Conservation (phyloP, 2,888 invertebrate genomes). For the Lordiphosa fenestrarum region DNA sequence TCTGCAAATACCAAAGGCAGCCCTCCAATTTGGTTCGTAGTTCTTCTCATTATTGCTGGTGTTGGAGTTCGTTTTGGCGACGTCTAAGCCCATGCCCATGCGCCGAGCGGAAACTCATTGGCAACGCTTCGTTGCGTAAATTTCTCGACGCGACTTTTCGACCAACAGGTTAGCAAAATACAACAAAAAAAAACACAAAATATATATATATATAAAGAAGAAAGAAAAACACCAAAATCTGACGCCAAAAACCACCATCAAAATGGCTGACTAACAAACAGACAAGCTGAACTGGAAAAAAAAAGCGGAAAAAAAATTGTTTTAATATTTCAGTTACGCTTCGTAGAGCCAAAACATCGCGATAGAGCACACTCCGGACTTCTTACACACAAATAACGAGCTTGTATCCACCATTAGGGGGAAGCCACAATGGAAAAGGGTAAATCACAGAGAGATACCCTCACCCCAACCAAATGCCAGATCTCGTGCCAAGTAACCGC, state of each 20-base stretch:
- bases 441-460: constrained; percentile 61
- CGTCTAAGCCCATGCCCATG: constrained; percentile 60
- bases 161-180: constrained; percentile 60
- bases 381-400: constrained; percentile 51
- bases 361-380: constrained; percentile 67
- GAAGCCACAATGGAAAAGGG: constrained; percentile 45
- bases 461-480: constrained; percentile 35
- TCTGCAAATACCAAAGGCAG: no score
- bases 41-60: constrained; percentile 6
- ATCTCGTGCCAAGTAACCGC: constrained; percentile 69
- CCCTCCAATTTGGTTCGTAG: no score
- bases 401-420: constrained; percentile 18
- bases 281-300: constrained; percentile 32
- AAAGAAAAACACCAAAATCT: constrained; percentile 50
- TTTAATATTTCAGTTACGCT: constrained; percentile 77
- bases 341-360: constrained; percentile 70
- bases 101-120: constrained; percentile 78
- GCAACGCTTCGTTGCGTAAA: constrained; percentile 79
- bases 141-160: constrained; percentile 61
- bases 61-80: constrained; percentile 21
- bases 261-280: constrained; percentile 58
- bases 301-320: constrained; percentile 54
- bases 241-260: constrained; percentile 66
- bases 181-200: constrained; percentile 20
- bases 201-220: constrained; percentile 17